Base-by-base conservation (phyloP, 2,888 invertebrate species). In the Pocota personata region DNA sequence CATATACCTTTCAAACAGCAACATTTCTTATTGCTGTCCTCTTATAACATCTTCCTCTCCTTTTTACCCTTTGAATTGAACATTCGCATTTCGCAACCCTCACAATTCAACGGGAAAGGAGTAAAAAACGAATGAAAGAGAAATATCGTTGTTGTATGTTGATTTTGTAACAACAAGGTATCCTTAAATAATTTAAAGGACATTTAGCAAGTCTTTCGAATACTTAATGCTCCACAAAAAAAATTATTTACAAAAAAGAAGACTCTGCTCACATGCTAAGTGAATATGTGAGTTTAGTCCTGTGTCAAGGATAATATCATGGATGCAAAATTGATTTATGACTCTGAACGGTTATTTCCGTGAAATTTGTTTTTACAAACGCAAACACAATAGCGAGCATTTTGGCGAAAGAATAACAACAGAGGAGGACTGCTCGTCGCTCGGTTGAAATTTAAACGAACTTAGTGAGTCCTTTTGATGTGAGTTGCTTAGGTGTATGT, bases 261-360 rank as follows among this genome's bases (percentile, higher is more conserved):
- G 14, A 30, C 32, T 37, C 64, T 21, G 37, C 46, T 43, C 35
- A 21, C 52, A 52, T 55, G 30, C 24, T 57, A 66, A 60, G 71
- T 32, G 50, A 58, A 66, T 50, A 71, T 62, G 46, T 37, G 24
- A 48, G 37, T 46, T 48, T 37, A 37, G 46, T 62, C 60, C 24
- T 40, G 37, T 32, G 32, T 21, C 19, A 71, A 62, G 24, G 35
- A 71, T 66, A 64, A 46, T 24, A 52, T 64, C 7, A 55, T 64
- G 27, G 62, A 77, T 77, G 77, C 77, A 82, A 82, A 77, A 82
- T 58, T 82, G 82, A 82, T 82, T 82, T 82, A 82, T 82, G 71
- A 58, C 77, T 62, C 27, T 40, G 52, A 64, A 72, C 58, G 48
- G 71, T 82, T 72, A 66, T 71, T 82, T 82, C 71, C 66, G 32